Evolutionary conservation across 2,797 vertebrate genomes (phyloP).

Genomic region (Oryzias sinensis): DNA sequence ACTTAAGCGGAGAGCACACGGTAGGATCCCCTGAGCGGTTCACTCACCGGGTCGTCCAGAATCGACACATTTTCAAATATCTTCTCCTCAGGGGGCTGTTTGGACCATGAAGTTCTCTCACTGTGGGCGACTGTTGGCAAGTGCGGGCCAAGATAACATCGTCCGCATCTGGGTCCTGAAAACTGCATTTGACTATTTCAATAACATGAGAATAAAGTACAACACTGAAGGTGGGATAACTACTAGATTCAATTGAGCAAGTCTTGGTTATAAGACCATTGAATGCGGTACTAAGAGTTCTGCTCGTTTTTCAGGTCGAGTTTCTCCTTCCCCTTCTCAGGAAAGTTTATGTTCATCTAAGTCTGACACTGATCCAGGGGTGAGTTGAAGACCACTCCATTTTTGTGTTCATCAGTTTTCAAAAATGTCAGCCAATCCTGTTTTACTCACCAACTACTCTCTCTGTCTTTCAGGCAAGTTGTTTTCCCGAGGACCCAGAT

Average conservation of each 20-base stretch:
- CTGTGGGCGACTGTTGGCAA: constrained; percentile 93
- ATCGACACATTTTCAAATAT: neutral
- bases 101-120: constrained; percentile 99
- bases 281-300: neutral
- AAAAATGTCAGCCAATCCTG: neutral
- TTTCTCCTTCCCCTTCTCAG: constrained; percentile 97
- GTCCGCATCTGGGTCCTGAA: constrained; percentile 98
- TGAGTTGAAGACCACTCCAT: constrained; percentile 61
- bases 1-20: constrained; percentile 97
- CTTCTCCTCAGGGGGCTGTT: constrained; percentile 86
- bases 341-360: constrained; percentile 98
- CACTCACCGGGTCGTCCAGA: neutral
- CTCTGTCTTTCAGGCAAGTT: constrained; percentile 74
- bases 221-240: constrained; percentile 85
- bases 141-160: constrained; percentile 95
- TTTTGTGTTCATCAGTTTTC: neutral
- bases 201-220: constrained; percentile 98
- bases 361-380: constrained; percentile 94
- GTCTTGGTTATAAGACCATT: neutral
- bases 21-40: constrained; percentile 62
- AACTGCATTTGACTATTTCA: constrained; percentile 97
- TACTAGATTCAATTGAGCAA: no score
- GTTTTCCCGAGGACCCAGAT: constrained; percentile 87
- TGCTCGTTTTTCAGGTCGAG: constrained; percentile 81
- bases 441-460: constrained; percentile 3